Evolutionary conservation across 2,113 vertebrate species (phyloP).

Genomic region (Narcine bancroftii): DNA sequence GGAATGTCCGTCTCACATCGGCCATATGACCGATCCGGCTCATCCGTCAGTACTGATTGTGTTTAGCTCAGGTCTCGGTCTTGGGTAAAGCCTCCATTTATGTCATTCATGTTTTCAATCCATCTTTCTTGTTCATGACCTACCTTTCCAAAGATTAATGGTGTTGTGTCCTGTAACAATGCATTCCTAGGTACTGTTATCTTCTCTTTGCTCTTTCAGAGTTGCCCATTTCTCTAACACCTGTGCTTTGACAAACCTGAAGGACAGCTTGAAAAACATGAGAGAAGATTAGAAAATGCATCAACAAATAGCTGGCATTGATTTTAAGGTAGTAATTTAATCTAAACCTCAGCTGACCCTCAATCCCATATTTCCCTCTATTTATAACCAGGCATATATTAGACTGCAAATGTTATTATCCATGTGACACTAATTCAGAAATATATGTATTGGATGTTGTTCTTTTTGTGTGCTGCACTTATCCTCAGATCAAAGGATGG

Average conservation of each 20-base stretch:
- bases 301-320: not conserved
- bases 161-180: no score
- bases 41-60: no score
- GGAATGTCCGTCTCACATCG: no score
- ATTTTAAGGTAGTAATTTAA: not conserved
- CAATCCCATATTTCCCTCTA: not conserved
- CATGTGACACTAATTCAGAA: not conserved
- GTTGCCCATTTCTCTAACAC: no score
- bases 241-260: not conserved
- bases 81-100: no score
- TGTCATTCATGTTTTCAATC: no score
- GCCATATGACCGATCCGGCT: no score
- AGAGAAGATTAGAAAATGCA: slow-evolving; percentile 6
- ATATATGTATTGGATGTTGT: not conserved
- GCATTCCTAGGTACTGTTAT: not conserved
- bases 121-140: no score
- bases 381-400: not conserved
- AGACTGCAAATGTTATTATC: not conserved
- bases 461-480: slow-evolving; percentile 8
- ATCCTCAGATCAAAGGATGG: not conserved
- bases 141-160: no score
- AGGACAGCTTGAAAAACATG: not conserved
- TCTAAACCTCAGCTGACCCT: not conserved
- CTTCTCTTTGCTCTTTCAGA: not conserved
- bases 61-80: no score